Evolutionary conservation across 2,113 vertebrate genomes (phyloP).

Genomic region (Ursus arctos): DNA sequence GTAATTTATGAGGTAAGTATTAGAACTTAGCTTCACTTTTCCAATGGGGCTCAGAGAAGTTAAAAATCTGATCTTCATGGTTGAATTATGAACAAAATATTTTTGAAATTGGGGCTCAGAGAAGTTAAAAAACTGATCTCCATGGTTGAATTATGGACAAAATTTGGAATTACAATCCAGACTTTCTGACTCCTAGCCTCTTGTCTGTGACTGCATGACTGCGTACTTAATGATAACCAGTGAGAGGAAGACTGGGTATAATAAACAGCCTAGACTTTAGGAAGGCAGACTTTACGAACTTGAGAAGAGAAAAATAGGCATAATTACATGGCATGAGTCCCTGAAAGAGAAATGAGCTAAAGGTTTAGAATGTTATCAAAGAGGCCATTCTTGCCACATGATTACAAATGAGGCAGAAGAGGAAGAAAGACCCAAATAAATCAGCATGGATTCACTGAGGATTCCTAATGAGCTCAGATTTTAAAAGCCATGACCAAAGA

Average conservation of each 20-base stretch:
- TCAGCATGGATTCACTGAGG: neutral
- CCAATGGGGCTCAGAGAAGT: neutral
- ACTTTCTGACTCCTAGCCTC: neutral
- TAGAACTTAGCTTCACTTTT: neutral
- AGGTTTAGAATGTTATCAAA: conserved; percentile 51
- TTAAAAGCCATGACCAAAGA: neutral
- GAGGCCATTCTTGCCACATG: neutral
- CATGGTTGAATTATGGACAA: neutral
- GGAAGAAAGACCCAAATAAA: conserved; percentile 10
- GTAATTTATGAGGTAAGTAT: neutral
- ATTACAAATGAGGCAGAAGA: neutral
- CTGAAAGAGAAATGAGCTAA: conserved; percentile 44
- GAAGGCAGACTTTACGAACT: conserved; percentile 46
- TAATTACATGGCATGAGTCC: neutral
- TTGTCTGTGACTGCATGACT: neutral
- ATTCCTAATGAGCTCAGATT: conserved; percentile 10
- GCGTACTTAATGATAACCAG: neutral
- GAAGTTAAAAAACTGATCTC: neutral
- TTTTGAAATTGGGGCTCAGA: neutral
- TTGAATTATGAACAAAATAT: neutral
- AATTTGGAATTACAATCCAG: neutral
- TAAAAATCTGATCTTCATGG: neutral
- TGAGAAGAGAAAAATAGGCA: neutral
- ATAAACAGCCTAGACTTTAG: conserved; percentile 21
- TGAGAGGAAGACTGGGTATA: neutral